Percentiles rank a stretch among this genome's conserved stretches.
These are phyloP conservation scores for Mixornis gularis DNA, from an alignment of 2,113 vertebrate genomes.

Conservation along the genomic window DNA sequence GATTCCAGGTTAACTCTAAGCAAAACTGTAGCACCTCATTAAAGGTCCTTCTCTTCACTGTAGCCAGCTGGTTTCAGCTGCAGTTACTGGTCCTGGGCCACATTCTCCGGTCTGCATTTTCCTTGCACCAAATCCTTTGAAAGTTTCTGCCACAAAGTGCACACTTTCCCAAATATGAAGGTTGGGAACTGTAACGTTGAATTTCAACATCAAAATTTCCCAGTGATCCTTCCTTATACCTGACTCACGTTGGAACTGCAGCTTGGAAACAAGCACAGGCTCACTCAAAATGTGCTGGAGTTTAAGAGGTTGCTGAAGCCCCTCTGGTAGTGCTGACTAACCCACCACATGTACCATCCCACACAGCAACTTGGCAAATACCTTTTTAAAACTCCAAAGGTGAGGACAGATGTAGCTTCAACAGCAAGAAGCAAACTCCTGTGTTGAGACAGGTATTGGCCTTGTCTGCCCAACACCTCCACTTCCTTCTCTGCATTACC, in stretches of 20 bases:
- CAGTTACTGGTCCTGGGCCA: not conserved
- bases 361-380: not conserved
- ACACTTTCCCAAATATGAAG: rapidly evolving
- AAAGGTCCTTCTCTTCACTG: not conserved
- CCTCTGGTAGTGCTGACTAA: not conserved
- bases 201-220: not conserved
- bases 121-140: not conserved
- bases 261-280: not conserved
- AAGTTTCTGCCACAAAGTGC: not conserved
- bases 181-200: not conserved
- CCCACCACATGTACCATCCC: not conserved
- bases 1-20: not conserved
- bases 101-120: not conserved
- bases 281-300: not conserved
- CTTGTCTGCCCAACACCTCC: not conserved
- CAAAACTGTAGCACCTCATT: not conserved
- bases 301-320: not conserved
- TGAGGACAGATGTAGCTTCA: not conserved
- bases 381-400: not conserved
- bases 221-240: not conserved
- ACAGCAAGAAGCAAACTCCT: not conserved
- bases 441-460: not conserved
- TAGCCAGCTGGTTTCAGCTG: not conserved
- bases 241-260: not conserved
- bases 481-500: not conserved